These are phyloP conservation scores for Philopedon plagiatum DNA, from an alignment of 2,888 invertebrate genomes.

Conservation along the genomic window DNA sequence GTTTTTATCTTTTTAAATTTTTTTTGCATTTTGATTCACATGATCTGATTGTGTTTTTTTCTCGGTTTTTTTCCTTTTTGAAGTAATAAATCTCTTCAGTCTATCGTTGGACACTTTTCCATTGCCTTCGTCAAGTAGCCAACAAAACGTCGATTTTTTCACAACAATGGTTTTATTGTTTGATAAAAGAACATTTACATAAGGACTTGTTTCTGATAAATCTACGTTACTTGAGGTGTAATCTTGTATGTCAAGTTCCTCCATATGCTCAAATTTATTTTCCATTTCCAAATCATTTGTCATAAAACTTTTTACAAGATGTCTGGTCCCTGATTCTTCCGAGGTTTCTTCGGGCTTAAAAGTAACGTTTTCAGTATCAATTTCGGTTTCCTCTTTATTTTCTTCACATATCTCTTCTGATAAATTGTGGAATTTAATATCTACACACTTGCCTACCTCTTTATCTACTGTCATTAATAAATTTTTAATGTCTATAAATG, in stretches of 20 bases:
- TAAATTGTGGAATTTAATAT: neutral
- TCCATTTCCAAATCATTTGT: neutral
- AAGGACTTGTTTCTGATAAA: conserved; percentile 12
- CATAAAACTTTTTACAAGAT: neutral
- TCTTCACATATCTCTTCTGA: neutral
- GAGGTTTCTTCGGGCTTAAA: neutral
- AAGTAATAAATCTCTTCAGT: too few species aligned
- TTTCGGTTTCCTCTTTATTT: neutral
- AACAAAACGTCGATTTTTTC: too few species aligned
- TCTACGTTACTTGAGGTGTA: conserved; percentile 17
- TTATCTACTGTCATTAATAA: neutral
- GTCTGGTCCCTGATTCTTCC: neutral
- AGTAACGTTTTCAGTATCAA: neutral
- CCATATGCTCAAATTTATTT: neutral
- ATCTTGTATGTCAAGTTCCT: conserved; percentile 7
- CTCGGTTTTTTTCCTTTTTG: too few species aligned
- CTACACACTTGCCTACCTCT: neutral
- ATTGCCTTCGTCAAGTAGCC: too few species aligned
- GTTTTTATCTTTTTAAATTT: too few species aligned
- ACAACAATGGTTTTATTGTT: too few species aligned
- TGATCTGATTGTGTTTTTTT: too few species aligned
- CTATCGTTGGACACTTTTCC: too few species aligned
- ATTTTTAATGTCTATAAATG: neutral
- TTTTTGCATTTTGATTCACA: too few species aligned
- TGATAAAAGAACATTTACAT: conserved; percentile 2